Evolutionary conservation across 2,113 vertebrate genomes (phyloP).

Genomic region (Trinectes maculatus): DNA sequence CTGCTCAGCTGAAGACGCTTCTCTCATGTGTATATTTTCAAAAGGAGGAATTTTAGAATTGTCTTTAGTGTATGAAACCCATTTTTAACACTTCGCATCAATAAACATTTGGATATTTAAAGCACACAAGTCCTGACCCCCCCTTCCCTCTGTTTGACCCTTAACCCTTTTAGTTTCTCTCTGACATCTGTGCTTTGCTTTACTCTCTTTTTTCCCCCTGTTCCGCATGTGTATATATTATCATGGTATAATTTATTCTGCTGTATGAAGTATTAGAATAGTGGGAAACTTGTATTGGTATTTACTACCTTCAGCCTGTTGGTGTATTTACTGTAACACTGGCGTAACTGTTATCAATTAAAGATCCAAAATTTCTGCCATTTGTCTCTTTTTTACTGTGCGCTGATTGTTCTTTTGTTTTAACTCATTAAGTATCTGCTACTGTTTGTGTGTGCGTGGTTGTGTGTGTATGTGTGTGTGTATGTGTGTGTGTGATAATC

Average conservation of each 20-base stretch:
- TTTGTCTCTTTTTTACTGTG: constrained; percentile 21
- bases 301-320: constrained; percentile 99
- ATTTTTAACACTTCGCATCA: constrained; percentile 78
- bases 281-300: constrained; percentile 96
- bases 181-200: constrained; percentile 88
- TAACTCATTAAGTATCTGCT: neutral
- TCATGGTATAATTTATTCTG: constrained; percentile 99
- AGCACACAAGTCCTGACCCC: constrained; percentile 71
- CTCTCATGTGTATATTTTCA: constrained; percentile 80
- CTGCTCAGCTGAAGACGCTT: constrained; percentile 55
- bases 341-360: constrained; percentile 99
- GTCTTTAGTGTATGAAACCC: constrained; percentile 83
- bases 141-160: constrained; percentile 56
- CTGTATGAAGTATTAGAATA: constrained; percentile 98
- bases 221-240: constrained; percentile 91
- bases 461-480: neutral
- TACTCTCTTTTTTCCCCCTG: constrained; percentile 79
- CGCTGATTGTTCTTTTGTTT: neutral
- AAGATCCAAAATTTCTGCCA: constrained; percentile 81
- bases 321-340: constrained; percentile 99
- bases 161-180: constrained; percentile 77
- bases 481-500: neutral
- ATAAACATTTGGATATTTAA: constrained; percentile 82
- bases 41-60: constrained; percentile 77
- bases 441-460: neutral